A percentile compares a stretch with the other conserved stretches of the same genome.
These are phyloP conservation scores for Protobothrops flavoviridis DNA, from an alignment of 2,113 vertebrate genomes.

Conservation along the genomic window DNA sequence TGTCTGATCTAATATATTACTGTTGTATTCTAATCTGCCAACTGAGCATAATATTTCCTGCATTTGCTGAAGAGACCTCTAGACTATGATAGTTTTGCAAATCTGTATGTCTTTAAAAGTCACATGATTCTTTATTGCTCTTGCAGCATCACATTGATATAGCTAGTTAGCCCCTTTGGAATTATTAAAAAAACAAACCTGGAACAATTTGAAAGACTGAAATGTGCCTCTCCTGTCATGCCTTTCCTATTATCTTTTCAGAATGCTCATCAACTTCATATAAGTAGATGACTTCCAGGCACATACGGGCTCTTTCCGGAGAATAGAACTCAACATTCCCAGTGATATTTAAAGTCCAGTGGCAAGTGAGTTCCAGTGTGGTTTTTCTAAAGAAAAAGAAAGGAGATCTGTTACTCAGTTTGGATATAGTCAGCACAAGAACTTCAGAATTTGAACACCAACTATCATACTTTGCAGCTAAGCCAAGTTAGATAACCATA, in stretches of 20 bases:
- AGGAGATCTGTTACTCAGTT: not conserved
- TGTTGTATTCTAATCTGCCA: not conserved
- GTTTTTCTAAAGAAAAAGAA: not conserved
- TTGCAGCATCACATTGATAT: not conserved
- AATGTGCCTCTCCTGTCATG: not conserved
- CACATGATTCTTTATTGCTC: not conserved
- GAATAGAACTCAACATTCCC: not conserved
- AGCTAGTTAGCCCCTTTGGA: not conserved
- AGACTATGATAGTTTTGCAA: not conserved
- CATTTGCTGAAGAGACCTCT: not conserved
- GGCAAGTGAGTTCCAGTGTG: not conserved
- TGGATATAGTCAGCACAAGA: not conserved
- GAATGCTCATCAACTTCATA: not conserved
- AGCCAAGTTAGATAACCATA: not conserved
- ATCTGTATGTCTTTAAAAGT: not conserved
- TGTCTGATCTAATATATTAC: not conserved
- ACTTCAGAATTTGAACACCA: not conserved
- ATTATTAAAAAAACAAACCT: not conserved
- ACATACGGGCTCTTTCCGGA: not conserved
- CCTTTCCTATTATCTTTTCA: slow-evolving; percentile 15
- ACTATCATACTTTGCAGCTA: not conserved
- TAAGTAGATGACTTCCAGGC: not conserved
- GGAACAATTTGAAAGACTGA: not conserved
- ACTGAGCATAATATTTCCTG: not conserved
- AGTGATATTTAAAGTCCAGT: not conserved